Evolutionary conservation across 2,113 vertebrate genomes (phyloP).

Genomic region (Podocnemis expansa): DNA sequence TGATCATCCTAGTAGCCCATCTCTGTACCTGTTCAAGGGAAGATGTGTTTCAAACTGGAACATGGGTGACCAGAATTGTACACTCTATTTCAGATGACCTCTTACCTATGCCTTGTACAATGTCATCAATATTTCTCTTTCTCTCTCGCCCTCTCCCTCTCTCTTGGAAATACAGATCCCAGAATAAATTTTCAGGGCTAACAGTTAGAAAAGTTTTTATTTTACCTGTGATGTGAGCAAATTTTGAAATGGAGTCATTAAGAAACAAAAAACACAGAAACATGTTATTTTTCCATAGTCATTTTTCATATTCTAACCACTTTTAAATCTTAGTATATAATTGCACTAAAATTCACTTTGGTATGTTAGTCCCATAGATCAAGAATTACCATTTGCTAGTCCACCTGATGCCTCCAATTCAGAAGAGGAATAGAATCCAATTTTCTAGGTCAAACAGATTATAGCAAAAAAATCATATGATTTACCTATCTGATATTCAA

Average conservation of each 20-base stretch:
- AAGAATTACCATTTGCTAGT: not conserved
- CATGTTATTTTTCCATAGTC: not conserved
- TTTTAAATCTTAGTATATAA: no score
- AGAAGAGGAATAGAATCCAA: not conserved
- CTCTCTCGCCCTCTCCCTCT: no score
- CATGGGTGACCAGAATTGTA: no score
- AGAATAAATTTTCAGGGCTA: not conserved
- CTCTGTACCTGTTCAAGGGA: no score
- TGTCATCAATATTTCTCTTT: no score
- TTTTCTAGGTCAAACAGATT: not conserved
- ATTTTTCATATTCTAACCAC: not conserved
- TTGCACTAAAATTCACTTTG: no score
- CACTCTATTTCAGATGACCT: no score
- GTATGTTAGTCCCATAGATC: not conserved
- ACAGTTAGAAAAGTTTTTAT: rapidly evolving
- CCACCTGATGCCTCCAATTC: not conserved
- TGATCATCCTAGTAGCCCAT: not conserved
- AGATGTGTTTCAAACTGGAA: no score
- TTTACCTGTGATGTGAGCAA: not conserved
- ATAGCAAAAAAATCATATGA: not conserved
- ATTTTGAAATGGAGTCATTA: rapidly evolving
- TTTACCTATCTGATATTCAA: not conserved
- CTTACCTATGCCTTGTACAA: no score
- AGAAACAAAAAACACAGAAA: rapidly evolving
- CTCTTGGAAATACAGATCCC: not conserved